Evolutionary conservation across 2,888 invertebrate genomes (phyloP).

Genomic region (Dolichomitus sp.): DNA sequence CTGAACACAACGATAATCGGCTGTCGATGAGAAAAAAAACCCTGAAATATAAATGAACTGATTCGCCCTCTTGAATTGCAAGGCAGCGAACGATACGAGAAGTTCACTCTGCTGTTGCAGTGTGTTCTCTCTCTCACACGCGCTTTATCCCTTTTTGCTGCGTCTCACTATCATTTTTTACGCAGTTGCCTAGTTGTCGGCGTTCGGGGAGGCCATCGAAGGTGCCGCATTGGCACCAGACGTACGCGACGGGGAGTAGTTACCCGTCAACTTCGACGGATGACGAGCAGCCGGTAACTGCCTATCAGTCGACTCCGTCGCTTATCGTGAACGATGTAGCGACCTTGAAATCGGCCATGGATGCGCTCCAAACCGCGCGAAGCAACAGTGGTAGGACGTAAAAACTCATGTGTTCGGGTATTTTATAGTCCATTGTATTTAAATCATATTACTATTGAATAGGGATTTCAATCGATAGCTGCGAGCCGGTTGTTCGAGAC

Average conservation of each 20-base stretch:
- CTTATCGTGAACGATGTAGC: not conserved
- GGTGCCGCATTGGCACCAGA: not conserved
- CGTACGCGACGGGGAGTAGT: not conserved
- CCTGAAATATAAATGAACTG: not conserved
- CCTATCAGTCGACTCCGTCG: not conserved
- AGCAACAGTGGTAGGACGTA: not conserved
- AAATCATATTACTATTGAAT: not conserved
- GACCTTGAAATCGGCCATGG: constrained; percentile 1
- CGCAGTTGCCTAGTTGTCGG: not conserved
- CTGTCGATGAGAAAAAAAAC: not conserved
- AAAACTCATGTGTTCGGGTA: not conserved
- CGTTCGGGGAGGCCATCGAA: not conserved
- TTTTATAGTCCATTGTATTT: not conserved
- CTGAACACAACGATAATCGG: not conserved
- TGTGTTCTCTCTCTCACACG: not conserved
- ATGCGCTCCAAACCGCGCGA: not conserved
- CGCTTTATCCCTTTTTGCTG: not conserved
- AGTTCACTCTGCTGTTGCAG: constrained; percentile 1
- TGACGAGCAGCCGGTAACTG: not conserved
- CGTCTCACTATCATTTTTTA: not conserved
- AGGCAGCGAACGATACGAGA: not conserved
- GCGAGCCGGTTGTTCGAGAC: not conserved
- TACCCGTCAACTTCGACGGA: not conserved
- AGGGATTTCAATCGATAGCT: not conserved
- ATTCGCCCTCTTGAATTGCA: not conserved